These are phyloP conservation scores for Pteromalus puparum DNA, from an alignment of 1,140 invertebrate genomes.

Conservation along the genomic window DNA sequence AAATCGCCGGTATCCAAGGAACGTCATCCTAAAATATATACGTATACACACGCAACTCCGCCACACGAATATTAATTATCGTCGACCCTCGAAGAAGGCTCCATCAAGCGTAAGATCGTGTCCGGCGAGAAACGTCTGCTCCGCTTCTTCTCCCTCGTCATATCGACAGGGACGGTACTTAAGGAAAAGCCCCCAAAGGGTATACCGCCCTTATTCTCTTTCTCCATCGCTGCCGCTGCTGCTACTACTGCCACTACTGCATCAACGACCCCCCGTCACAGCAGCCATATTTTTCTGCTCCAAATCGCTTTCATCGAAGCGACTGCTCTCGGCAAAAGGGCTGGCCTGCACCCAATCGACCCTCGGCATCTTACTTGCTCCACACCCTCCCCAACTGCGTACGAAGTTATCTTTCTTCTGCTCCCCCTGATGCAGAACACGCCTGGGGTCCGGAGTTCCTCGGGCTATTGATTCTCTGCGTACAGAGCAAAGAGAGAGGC, in stretches of 20 bases:
- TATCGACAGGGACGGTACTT: conserved; percentile 19
- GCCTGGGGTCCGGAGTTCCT: conserved; percentile 45
- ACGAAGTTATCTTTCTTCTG: conserved; percentile 76
- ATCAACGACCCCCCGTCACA: conserved; percentile 56
- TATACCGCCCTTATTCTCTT: too few relatives aligned
- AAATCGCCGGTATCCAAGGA: too few relatives aligned
- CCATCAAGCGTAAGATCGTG: conserved; percentile 40
- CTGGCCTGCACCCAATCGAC: conserved; percentile 71
- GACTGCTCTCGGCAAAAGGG: conserved; percentile 56
- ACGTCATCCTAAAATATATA: background rate
- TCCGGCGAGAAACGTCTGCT: background rate
- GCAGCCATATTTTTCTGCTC: conserved; percentile 72
- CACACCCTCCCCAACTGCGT: conserved; percentile 64
- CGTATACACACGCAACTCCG: background rate
- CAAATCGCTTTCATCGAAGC: conserved; percentile 72
- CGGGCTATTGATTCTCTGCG: conserved; percentile 40
- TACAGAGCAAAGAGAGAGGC: background rate
- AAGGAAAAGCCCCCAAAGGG: conserved; percentile 34
- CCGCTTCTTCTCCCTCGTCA: conserved; percentile 4
- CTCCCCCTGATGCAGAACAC: conserved; percentile 51
- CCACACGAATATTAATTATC: conserved; percentile 29
- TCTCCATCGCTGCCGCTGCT: background rate
- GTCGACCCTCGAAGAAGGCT: conserved; percentile 23
- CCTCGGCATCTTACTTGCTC: conserved; percentile 66
- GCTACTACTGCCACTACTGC: background rate